These are phyloP conservation scores for Caenorhabditis sp. DNA, from an alignment of 2,888 invertebrate species.

Conservation along the genomic window DNA sequence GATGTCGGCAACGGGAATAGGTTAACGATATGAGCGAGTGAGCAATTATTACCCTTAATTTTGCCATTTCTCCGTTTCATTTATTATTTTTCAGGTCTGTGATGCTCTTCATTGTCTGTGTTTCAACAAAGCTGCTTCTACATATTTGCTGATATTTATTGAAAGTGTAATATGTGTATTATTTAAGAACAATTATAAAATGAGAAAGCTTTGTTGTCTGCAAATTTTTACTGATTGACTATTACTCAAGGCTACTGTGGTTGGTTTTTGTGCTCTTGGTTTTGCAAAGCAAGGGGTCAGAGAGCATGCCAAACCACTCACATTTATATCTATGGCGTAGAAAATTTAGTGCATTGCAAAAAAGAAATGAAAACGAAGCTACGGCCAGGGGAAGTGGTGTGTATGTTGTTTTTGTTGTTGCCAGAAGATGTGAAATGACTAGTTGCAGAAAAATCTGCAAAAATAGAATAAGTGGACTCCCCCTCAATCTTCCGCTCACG, in stretches of 20 bases:
- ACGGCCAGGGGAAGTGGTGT: neutral
- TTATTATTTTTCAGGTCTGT: constrained; percentile 23
- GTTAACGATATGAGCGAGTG: constrained; percentile 3
- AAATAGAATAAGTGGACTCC: neutral
- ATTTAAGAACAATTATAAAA: neutral
- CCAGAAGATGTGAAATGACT: constrained; percentile 33
- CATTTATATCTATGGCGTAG: constrained; percentile 8
- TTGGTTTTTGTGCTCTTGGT: neutral
- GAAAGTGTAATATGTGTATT: neutral
- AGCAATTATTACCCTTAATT: no score
- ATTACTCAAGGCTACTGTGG: no score
- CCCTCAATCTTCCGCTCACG: no score
- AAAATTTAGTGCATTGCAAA: constrained; percentile 29
- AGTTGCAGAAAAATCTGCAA: constrained; percentile 20
- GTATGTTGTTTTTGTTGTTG: neutral
- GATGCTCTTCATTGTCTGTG: constrained; percentile 25
- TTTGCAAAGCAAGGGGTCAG: neutral
- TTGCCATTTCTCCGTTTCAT: neutral
- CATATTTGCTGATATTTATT: no score
- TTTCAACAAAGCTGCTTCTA: no score
- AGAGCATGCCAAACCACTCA: neutral
- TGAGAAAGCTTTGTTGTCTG: neutral
- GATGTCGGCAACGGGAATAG: constrained; percentile 6
- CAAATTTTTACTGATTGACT: no score
- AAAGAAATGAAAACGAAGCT: neutral